Percentiles rank a stretch among this genome's conserved stretches.
Conservation (phyloP, 2,113 vertebrate species). For the Pachypanchax playfairii region DNA sequence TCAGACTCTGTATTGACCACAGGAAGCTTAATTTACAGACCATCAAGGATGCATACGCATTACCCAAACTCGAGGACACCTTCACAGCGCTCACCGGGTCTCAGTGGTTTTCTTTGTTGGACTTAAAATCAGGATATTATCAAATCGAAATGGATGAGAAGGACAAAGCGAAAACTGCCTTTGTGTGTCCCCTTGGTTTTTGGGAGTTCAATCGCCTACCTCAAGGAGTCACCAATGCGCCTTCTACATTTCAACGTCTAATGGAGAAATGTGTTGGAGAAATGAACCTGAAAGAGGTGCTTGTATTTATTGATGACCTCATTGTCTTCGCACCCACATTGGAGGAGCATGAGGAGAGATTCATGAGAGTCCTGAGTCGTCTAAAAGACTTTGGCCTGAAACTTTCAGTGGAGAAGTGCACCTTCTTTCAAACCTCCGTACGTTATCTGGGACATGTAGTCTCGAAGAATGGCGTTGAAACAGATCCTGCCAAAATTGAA, state of each 20-base stretch:
- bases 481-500: background rate
- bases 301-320: background rate
- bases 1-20: background rate
- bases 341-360: background rate
- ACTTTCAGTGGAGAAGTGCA: background rate
- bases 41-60: background rate
- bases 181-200: background rate
- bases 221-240: background rate
- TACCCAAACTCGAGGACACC: background rate
- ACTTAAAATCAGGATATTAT: background rate
- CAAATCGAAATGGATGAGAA: constrained; percentile 2
- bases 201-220: background rate
- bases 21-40: background rate
- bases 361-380: background rate
- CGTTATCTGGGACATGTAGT: background rate
- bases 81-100: background rate
- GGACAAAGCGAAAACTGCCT: background rate
- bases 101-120: background rate
- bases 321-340: background rate
- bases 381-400: background rate
- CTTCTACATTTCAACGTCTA: background rate
- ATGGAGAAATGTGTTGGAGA: background rate
- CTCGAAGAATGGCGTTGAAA: background rate
- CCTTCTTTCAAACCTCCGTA: background rate
- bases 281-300: background rate